Base-by-base conservation (phyloP, 2,888 invertebrate species). In the Stenodema calcarata region DNA sequence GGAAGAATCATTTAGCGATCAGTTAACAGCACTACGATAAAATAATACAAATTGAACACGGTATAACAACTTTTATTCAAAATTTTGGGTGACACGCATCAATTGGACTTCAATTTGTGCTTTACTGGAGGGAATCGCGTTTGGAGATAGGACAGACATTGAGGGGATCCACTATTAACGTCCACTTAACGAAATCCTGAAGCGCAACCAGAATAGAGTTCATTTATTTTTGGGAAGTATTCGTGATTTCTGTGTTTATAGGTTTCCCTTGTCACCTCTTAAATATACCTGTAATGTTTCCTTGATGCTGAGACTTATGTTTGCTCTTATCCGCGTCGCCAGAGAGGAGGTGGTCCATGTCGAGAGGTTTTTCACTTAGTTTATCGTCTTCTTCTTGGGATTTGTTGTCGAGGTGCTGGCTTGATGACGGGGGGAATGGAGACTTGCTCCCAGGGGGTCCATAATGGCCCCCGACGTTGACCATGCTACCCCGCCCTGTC, bases 401-500 rank as follows among this genome's bases (percentile, higher is more conserved):
- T 30, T 73, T 70, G 84, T 75, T 84, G 73, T 84, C 84, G 30
- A 62, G 62, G 50, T 27, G 84, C 3, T 44, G 73, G 44, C 16
- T 4, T 11, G 54, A 80, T 2, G 47, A 44, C 12, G 27, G 30
- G n/a, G 88, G 87, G 83, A 7, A 92, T 92, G 30, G 92, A 89
- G 75, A 90, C 89, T 87, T 91, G 90, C 76, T 90, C 89, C 82
- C 89, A 85, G 84, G 88, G 14, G 89, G 89, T 54, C 91, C 91
- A 73, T 87, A 88, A 90, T 89, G 79, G 89, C 89, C 86, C 86
- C 88, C 89, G 35, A 91, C 90, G 18, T 91, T 91, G 88, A 92
- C 91, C 41, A 94, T 92, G 86, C 93, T 91, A 79, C 92, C 90
- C 73, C 92, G 90, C 87, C 82, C 82, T 30, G 83, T 86, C 44